Base-by-base conservation (phyloP, 2,888 invertebrate genomes). In the Catocala sponsa region DNA sequence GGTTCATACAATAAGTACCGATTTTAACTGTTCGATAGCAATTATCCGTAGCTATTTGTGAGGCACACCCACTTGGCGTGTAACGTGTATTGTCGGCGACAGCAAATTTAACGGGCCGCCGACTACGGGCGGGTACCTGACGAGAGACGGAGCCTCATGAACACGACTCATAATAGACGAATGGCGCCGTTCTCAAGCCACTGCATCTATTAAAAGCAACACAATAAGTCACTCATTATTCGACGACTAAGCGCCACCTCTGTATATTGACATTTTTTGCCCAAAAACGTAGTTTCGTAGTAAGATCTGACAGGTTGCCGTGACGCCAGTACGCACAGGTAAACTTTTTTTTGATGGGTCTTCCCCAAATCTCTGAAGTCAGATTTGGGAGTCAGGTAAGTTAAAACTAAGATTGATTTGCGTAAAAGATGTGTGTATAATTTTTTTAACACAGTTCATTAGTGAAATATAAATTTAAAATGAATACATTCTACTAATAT, bases 171-270 rank as follows among this genome's bases (percentile, higher is more conserved):
- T 81, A 83, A 81, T 76, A 74, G 68, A 47, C 62, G 54, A 70
- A 73, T 65, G 75, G 75, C 81, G 66, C 54, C 63, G 64, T 57
- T 83, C 87, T 87, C 73, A 76, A 86, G 74, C 84, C 87, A 85
- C 70, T 74, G 78, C 62, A 80, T 80, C 84, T 84, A 83, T 85
- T 83, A 74, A 81, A 67, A 61, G 69, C 78, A 76, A 82, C 79
- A 84, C 79, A 85, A 85, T 72, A 72, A 71, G 73, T 76, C 76
- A 46, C 82, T 88, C 87, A 84, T 78, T 59, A 59, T 59, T 63
- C 55, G 12, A 86, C 81, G 84, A 76, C 66, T 90, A 88, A 93
- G 93, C 93, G 93, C 93, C 93, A 92, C 89, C 84, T 83, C 80
- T 75, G 59, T 71, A 83, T 87, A 87, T 87, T 87, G 82, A 81